These are phyloP conservation scores for Drosophila mauritiana DNA, from an alignment of 1,140 invertebrate genomes.

Conservation along the genomic window DNA sequence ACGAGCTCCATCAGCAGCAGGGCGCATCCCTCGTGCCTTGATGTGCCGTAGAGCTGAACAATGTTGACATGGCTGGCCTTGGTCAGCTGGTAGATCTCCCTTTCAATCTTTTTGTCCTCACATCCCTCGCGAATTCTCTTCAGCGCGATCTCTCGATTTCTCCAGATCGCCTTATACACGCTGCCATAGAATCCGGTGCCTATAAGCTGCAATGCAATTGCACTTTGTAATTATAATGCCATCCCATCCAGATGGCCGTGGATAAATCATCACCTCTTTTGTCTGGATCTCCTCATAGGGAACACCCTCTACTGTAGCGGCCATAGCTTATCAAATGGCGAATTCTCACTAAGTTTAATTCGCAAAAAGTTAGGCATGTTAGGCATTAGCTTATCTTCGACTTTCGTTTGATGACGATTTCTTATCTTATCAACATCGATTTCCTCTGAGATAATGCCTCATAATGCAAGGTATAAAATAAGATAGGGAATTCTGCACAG, in stretches of 20 bases:
- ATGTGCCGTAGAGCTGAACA: slow-evolving; percentile 95
- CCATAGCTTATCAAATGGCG: background rate
- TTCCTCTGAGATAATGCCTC: background rate
- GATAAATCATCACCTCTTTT: too few species aligned
- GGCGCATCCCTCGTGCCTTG: slow-evolving; percentile 88
- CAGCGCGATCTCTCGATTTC: slow-evolving; percentile 88
- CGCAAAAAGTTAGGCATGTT: background rate
- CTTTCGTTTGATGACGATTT: background rate
- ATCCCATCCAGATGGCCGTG: too few species aligned
- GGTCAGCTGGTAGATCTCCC: slow-evolving; percentile 93
- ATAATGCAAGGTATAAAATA: too few species aligned
- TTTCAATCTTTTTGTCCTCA: slow-evolving; percentile 87
- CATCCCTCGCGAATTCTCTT: slow-evolving; percentile 91
- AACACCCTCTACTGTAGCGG: background rate
- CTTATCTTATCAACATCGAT: background rate
- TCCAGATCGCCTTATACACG: slow-evolving; percentile 91
- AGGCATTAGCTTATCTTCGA: background rate
- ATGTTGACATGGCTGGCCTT: slow-evolving; percentile 96
- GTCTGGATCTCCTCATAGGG: slow-evolving; percentile 11
- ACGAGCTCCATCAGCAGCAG: slow-evolving; percentile 99
- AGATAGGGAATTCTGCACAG: background rate
- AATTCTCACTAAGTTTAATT: slow-evolving; percentile 2
- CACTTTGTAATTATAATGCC: background rate
- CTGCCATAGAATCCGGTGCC: slow-evolving; percentile 97
- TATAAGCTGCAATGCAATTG: slow-evolving; percentile 87